A percentile compares a stretch with the other conserved stretches of the same genome.
phyloP scores from a whole-genome alignment of 2,888 invertebrate genomes.

The Pegoplata infirma region DNA sequence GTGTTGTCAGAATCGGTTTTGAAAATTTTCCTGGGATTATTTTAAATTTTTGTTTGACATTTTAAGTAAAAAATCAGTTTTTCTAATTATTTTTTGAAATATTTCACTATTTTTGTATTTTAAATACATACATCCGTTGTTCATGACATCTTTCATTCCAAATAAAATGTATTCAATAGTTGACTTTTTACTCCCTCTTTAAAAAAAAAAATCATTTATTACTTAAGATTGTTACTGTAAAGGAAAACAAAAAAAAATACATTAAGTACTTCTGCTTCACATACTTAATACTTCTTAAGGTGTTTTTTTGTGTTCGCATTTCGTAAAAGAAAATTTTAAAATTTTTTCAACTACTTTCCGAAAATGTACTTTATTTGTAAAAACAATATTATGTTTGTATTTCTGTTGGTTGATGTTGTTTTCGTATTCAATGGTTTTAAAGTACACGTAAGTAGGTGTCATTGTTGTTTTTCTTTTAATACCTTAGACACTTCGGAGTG shows the following conservation, averaged over 20 bases:
- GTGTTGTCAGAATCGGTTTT: too few relatives aligned
- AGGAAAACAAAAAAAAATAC: neutral
- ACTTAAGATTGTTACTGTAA: neutral
- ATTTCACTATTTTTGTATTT: neutral
- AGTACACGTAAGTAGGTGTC: slow-evolving; percentile 52
- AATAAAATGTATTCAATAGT: neutral
- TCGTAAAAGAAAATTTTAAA: neutral
- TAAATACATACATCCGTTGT: neutral
- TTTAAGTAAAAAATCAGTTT: too few relatives aligned
- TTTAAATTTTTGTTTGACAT: too few relatives aligned
- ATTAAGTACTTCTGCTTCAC: slow-evolving; percentile 29
- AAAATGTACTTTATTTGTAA: neutral
- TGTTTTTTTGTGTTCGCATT: neutral
- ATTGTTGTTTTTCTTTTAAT: slow-evolving; percentile 28
- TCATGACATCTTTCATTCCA: neutral
- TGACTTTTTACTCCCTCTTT: neutral
- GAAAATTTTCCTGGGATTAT: too few relatives aligned
- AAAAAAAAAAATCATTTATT: neutral
- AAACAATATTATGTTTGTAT: neutral
- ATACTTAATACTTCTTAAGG: slow-evolving; percentile 44
- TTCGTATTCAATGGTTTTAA: slow-evolving; percentile 42
- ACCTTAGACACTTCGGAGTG: too few relatives aligned
- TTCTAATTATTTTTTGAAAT: neutral
- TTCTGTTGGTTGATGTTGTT: slow-evolving; percentile 21
- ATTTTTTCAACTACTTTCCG: neutral